Conservation (phyloP, 2,797 vertebrate genomes). For the Squalus acanthias region DNA sequence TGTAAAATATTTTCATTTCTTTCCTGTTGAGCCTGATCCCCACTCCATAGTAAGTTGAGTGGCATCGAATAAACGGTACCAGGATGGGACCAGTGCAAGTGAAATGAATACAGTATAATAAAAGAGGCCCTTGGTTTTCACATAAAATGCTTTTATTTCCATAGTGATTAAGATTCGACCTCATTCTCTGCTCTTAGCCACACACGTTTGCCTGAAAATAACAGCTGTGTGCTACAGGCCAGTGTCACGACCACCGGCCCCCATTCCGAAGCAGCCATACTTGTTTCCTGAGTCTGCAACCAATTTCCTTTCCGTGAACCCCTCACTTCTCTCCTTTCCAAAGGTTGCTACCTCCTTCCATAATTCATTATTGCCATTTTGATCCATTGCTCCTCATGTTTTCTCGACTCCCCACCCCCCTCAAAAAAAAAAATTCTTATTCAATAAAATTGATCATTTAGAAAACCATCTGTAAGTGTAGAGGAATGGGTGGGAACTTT, state of each 20-base stretch:
- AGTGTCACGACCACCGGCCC: not conserved
- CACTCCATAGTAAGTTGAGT: slow-evolving; percentile 21
- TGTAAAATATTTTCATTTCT: slow-evolving; percentile 26
- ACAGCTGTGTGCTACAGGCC: not conserved
- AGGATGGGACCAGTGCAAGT: not conserved
- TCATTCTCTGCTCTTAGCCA: not conserved
- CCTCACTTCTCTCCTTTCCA: not conserved
- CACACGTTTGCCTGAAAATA: not conserved
- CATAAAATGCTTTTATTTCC: slow-evolving; percentile 11
- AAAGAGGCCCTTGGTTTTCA: not conserved
- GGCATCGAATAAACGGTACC: slow-evolving; percentile 33
- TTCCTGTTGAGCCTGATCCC: slow-evolving; percentile 18
- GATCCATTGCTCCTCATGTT: not conserved
- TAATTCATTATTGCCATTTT: not conserved
- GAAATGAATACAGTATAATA: slow-evolving; percentile 3
- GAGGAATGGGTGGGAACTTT: not conserved
- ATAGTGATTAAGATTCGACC: not conserved
- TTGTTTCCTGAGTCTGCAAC: not conserved
- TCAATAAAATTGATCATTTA: not conserved
- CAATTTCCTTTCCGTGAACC: not conserved
- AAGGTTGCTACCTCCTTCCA: not conserved
- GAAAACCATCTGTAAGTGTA: not conserved
- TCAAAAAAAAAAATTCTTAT: not conserved
- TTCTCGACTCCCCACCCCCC: not conserved
- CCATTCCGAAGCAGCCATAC: not conserved